Percentiles rank a stretch among this genome's conserved stretches.
phyloP scores from a whole-genome alignment of 2,797 vertebrate species.

The Valencia hispanica region DNA sequence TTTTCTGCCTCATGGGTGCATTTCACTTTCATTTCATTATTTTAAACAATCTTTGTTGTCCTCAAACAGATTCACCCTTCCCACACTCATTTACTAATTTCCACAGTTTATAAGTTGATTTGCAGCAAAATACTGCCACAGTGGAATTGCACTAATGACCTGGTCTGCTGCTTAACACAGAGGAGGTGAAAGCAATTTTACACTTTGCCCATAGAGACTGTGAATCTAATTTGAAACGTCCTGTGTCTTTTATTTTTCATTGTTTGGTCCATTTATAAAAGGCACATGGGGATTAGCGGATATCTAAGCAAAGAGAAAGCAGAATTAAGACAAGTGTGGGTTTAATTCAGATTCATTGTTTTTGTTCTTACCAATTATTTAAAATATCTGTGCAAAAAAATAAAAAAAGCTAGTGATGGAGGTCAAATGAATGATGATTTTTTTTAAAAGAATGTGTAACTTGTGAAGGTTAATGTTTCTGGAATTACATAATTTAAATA shows the following conservation, averaged over 20 bases:
- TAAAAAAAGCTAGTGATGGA: constrained; percentile 39
- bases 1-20: constrained; percentile 9
- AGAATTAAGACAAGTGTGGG: constrained; percentile 62
- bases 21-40: constrained; percentile 33
- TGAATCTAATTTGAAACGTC: constrained; percentile 70
- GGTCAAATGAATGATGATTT: constrained; percentile 16
- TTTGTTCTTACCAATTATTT: constrained; percentile 31
- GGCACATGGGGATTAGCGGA: constrained; percentile 53
- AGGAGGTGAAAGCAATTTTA: constrained; percentile 80
- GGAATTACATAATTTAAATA: constrained; percentile 8
- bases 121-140: constrained; percentile 57
- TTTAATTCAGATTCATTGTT: constrained; percentile 70
- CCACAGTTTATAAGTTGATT: constrained; percentile 62
- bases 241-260: constrained; percentile 67
- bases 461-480: constrained; percentile 16
- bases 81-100: constrained; percentile 60
- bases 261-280: constrained; percentile 72
- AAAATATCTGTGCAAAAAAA: constrained; percentile 50
- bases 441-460: constrained; percentile 29
- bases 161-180: constrained; percentile 67
- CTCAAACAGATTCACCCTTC: constrained; percentile 36
- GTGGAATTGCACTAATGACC: constrained; percentile 74
- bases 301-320: constrained; percentile 38
- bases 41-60: constrained; percentile 28
- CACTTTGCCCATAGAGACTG: constrained; percentile 70